Evolutionary conservation across 2,888 invertebrate genomes (phyloP), one percentile per base, ranked within the genome.

Genomic region (Epirrita christyi): DNA sequence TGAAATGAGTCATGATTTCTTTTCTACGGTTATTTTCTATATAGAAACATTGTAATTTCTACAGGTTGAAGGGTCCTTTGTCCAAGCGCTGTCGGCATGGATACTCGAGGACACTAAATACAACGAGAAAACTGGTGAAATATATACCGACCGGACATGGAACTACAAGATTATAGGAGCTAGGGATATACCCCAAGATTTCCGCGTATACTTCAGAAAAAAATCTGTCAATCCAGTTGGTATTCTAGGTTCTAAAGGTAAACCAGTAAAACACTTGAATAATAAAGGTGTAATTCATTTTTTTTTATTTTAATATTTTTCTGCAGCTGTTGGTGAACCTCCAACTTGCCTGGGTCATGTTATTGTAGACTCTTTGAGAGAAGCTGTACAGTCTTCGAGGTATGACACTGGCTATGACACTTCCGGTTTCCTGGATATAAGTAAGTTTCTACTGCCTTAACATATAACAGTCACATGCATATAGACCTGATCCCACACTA

Each of bases 41-140:
- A 36, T 11, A 11, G 36, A 36, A 29, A 14, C 21, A 43, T 5
- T 47, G 6, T 38, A 38, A 28, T 15, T 1, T 37, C 9, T 10
- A 37, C 45, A 88, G 87, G 88, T 94, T 0, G 95, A 95, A 83
- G 96, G 96, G 6, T 94, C 95, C 1, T 96, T 95, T 69, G 81
- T 94, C 1, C 75, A 76, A 65, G 60, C 64, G 6, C 48, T 73
- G 10, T 76, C 80, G 4, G 36, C 69, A 21, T 81, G 80, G 80
- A 59, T 68, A 15, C 64, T 79, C 50, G 81, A 81, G 61, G 71
- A 80, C 36, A 64, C 59, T 8, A 68, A 74, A 47, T 76, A 73
- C 29, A 71, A 80, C 36, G 63, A 72, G 8, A 55, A 64, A 42
- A 72, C 71, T 7, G 80, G 79, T 13, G 72, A 79, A 61, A 61